Conservation (phyloP, 2,797 vertebrate genomes). For the Cyclura pinguis region DNA sequence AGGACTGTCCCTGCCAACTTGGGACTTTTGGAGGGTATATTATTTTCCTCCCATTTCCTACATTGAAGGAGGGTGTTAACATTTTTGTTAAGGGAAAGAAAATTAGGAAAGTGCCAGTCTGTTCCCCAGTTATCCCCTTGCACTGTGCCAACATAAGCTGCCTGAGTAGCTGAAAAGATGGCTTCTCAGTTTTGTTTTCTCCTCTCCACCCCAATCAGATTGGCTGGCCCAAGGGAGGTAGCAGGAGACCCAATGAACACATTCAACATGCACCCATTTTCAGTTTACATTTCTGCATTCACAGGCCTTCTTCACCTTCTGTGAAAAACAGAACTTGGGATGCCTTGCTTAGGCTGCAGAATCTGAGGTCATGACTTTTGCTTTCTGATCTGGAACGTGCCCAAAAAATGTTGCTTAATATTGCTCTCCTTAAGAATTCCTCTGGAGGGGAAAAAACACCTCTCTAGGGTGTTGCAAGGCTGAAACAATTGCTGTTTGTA, state of each 20-base stretch:
- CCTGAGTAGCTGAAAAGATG: neutral
- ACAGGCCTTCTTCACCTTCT: slow-evolving; percentile 35
- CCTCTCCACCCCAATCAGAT: neutral
- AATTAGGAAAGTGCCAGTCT: neutral
- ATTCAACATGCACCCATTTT: slow-evolving; percentile 17
- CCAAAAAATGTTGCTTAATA: too few species aligned
- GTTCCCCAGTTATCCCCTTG: too few species aligned
- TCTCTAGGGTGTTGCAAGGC: neutral
- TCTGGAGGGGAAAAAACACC: neutral
- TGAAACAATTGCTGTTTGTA: slow-evolving; percentile 57
- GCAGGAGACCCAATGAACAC: neutral
- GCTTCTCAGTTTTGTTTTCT: too few species aligned
- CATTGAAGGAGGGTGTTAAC: too few species aligned
- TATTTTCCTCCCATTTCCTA: too few species aligned
- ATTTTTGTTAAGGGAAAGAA: neutral
- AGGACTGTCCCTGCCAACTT: too few species aligned
- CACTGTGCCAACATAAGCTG: neutral
- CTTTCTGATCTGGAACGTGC: neutral
- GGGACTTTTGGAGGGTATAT: too few species aligned
- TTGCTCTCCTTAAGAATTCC: too few species aligned
- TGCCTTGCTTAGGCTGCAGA: slow-evolving; percentile 51
- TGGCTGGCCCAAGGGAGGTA: neutral
- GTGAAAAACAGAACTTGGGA: slow-evolving; percentile 47
- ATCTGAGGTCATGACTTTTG: slow-evolving; percentile 38
- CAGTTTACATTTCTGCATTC: slow-evolving; percentile 30